Percentiles rank a stretch among this genome's conserved stretches.
Evolutionary conservation across 2,797 vertebrate genomes (phyloP).

Genomic region (Limnodromus scolopaceus): DNA sequence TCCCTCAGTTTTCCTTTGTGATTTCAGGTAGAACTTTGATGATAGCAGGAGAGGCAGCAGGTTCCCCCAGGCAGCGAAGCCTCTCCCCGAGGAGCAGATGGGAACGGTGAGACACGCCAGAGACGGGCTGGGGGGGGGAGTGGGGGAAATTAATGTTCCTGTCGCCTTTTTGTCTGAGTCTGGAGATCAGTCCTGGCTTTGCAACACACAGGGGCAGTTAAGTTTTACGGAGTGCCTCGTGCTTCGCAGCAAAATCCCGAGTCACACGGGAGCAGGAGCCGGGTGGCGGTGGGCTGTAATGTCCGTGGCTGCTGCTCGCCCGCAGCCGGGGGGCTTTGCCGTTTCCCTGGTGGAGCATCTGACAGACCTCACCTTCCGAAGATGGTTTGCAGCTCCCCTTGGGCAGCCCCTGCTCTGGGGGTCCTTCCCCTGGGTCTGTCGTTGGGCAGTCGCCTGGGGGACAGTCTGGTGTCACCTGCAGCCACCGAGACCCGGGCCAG

Average conservation of each 20-base stretch:
- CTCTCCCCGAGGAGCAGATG: neutral
- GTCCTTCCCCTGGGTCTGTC: neutral
- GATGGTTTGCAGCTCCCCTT: neutral
- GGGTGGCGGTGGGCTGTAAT: accelerated
- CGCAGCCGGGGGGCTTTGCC: accelerated
- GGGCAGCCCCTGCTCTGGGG: neutral
- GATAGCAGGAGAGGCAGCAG: neutral
- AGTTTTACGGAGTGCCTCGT: neutral
- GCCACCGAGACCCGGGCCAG: accelerated
- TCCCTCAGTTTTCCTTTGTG: neutral
- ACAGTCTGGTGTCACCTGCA: neutral
- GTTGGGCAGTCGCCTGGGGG: neutral
- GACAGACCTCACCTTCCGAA: accelerated
- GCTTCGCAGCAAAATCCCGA: neutral
- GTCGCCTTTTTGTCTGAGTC: neutral
- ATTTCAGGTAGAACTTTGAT: neutral
- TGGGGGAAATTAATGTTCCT: too few species aligned
- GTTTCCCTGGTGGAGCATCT: neutral
- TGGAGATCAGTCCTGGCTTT: neutral
- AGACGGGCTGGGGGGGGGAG: neutral
- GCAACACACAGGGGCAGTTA: neutral
- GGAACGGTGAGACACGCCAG: accelerated
- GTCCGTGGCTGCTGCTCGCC: neutral
- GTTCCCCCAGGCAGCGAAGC: neutral
- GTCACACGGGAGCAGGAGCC: neutral